Conservation (phyloP, 2,888 invertebrate species). For the Furcula furcula region DNA sequence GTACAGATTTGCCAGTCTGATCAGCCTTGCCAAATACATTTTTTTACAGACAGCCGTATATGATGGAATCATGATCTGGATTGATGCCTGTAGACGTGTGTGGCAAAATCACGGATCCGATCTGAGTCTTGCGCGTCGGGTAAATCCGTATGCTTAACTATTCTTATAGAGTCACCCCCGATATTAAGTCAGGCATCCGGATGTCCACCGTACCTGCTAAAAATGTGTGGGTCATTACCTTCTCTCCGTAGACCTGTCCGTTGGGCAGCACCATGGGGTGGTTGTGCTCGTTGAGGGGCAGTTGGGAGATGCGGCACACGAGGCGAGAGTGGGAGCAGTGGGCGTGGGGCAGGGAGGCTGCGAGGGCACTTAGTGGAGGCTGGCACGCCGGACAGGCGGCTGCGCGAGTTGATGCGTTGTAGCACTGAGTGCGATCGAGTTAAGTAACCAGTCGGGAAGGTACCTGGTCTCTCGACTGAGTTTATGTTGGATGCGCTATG, state of each 20-base stretch:
- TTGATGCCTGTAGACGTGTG: too few relatives aligned
- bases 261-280: constrained; percentile 99
- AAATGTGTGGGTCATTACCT: constrained; percentile 81
- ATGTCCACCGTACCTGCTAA: too few relatives aligned
- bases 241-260: constrained; percentile 97
- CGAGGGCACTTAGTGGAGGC: constrained; percentile 92
- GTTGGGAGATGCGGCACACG: constrained; percentile 94
- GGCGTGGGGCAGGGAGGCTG: constrained; percentile 93
- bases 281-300: constrained; percentile 97
- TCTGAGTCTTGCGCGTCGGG: too few relatives aligned
- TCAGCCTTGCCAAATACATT: too few relatives aligned
- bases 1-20: too few relatives aligned
- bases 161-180: too few relatives aligned
- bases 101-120: too few relatives aligned
- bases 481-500: too few relatives aligned
- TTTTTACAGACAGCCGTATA: too few relatives aligned
- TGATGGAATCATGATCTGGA: too few relatives aligned
- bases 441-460: constrained; percentile 6
- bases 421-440: constrained; percentile 83
- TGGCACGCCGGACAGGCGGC: constrained; percentile 96
- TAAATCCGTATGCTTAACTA: too few relatives aligned
- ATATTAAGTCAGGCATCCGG: too few relatives aligned
- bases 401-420: constrained; percentile 86
- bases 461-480: neutral
- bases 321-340: constrained; percentile 98